Base-by-base conservation (phyloP, 2,888 invertebrate genomes). In the Cosmorhoe ocellata region DNA sequence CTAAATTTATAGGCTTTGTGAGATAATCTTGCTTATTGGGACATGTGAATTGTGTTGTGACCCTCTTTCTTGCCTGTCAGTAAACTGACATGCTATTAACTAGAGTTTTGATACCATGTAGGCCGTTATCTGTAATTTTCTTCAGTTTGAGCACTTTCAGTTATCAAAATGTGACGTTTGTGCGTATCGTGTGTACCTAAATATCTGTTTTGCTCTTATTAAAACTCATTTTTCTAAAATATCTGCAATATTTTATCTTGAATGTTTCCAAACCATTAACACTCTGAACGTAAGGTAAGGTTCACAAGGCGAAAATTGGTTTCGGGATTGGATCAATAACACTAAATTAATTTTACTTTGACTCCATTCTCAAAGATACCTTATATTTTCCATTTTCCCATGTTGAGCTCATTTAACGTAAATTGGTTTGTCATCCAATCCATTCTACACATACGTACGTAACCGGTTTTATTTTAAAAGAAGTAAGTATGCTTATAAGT, bases 221-320 rank as follows among this genome's bases (percentile, higher is more conserved):
- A n/a, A n/a, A n/a, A n/a, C n/a, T n/a, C n/a, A n/a, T n/a, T n/a
- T n/a, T n/a, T n/a, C n/a, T n/a, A n/a, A n/a, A n/a, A n/a, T n/a
- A n/a, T n/a, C n/a, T n/a, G n/a, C n/a, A n/a, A n/a, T n/a, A n/a
- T n/a, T n/a, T n/a, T n/a, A n/a, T n/a, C n/a, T n/a, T n/a, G n/a
- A n/a, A n/a, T n/a, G n/a, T n/a, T n/a, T n/a, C n/a, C n/a, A n/a
- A n/a, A n/a, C n/a, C n/a, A n/a, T n/a, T n/a, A n/a, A n/a, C n/a
- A n/a, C n/a, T n/a, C n/a, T n/a, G n/a, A 24, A 6, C 24, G 3
- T 24, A 24, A 1, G 24, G 24, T 24, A 7, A n/a, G 5, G 7
- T 24, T 38, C 31, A 32, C 48, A 14, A 32, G n/a, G 43, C 13
- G 43, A 22, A 49, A 38, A 49, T 49, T 50, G 50, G 22, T 44